These are phyloP conservation scores for Tipula helvola DNA, from an alignment of 2,888 invertebrate genomes.

Conservation along the genomic window DNA sequence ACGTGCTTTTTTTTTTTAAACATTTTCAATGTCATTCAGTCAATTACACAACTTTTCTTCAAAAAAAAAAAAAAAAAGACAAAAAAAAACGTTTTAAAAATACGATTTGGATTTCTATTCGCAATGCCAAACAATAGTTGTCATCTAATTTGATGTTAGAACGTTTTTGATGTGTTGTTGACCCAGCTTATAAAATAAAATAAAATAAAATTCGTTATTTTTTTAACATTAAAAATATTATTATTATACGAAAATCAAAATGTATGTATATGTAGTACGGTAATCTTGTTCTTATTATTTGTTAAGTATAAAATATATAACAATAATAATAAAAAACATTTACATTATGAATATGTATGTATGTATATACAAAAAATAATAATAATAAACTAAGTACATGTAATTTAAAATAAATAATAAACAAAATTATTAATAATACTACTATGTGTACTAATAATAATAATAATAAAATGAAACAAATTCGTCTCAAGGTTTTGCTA, in stretches of 20 bases:
- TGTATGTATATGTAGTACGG: not conserved
- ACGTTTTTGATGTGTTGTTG: not conserved
- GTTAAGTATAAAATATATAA: not conserved
- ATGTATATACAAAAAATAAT: not conserved
- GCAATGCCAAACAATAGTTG: not conserved
- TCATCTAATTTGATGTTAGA: not conserved
- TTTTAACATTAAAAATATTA: not conserved
- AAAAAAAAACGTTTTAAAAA: not conserved
- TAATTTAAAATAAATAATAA: slow-evolving; percentile 8
- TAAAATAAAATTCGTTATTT: not conserved
- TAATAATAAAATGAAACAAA: slow-evolving; percentile 1
- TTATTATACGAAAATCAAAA: not conserved
- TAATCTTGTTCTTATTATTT: not conserved
- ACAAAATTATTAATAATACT: not conserved
- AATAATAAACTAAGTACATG: not conserved
- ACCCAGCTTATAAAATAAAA: not conserved
- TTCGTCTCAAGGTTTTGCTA: not conserved
- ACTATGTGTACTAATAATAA: not conserved
- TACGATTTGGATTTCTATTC: not conserved
- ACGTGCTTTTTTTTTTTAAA: not conserved
- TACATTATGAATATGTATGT: not conserved
- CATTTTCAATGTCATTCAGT: not conserved
- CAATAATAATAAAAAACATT: not conserved
- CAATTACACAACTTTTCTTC: not conserved
- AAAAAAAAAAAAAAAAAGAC: not conserved